phyloP scores from a whole-genome alignment of 2,113 vertebrate species.

The Camelus bactrianus region DNA sequence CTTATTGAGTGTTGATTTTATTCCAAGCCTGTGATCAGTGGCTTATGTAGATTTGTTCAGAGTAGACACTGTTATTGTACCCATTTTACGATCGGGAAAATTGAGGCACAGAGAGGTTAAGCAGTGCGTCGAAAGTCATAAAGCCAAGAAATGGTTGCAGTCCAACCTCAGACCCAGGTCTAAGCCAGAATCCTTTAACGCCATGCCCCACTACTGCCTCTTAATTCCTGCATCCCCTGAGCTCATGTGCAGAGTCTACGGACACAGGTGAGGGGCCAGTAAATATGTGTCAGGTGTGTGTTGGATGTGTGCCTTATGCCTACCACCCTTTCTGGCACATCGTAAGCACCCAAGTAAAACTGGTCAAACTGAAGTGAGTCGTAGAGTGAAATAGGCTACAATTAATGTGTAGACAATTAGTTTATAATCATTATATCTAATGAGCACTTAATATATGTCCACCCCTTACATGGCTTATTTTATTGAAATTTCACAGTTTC shows the following conservation, averaged over 20 bases:
- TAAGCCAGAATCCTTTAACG: not conserved
- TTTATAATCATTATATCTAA: not conserved
- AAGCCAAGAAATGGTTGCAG: not conserved
- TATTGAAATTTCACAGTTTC: not conserved
- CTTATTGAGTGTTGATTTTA: not conserved
- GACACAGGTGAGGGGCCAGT: not conserved
- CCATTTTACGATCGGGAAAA: not conserved
- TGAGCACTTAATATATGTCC: not conserved
- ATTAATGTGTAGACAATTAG: not conserved
- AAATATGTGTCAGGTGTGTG: not conserved
- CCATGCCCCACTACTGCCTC: not conserved
- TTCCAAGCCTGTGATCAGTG: not conserved
- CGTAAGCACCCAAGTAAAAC: not conserved
- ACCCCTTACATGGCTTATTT: not conserved
- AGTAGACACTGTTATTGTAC: not conserved
- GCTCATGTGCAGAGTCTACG: not conserved
- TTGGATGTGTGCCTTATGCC: too few species aligned
- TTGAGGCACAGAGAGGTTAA: not conserved
- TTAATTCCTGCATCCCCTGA: not conserved
- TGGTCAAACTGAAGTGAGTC: not conserved
- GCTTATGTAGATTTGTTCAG: not conserved
- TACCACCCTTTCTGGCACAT: not conserved
- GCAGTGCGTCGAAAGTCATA: accelerated
- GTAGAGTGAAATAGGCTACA: not conserved
- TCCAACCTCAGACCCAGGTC: not conserved